Evolutionary conservation across 2,113 vertebrate species (phyloP).

Genomic region (Pachycephala philippinensis): DNA sequence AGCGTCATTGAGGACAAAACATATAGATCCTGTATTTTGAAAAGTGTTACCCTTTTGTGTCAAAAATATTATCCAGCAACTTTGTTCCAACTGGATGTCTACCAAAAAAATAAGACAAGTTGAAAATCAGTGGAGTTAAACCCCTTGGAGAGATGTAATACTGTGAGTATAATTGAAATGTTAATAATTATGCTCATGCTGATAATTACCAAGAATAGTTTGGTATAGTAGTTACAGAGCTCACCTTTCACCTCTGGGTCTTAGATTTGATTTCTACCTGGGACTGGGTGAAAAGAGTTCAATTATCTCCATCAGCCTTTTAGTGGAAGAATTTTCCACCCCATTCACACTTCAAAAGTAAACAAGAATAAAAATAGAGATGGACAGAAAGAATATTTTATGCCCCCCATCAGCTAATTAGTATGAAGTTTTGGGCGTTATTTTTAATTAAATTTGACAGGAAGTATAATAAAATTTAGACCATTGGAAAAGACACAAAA

Average conservation of each 20-base stretch:
- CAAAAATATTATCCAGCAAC: constrained; percentile 72
- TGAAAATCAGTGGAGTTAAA: constrained; percentile 75
- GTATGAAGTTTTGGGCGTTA: not conserved
- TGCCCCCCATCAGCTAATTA: not conserved
- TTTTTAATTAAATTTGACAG: not conserved
- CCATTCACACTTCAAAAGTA: constrained; percentile 44
- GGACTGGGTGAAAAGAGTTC: constrained; percentile 56
- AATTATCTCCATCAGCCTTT: constrained; percentile 47
- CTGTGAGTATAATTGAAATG: constrained; percentile 60
- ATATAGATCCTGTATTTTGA: constrained; percentile 64
- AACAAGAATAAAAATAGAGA: constrained; percentile 53
- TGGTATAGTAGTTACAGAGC: constrained; percentile 60
- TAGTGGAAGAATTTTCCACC: constrained; percentile 42
- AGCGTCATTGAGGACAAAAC: constrained; percentile 64
- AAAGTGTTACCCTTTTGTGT: constrained; percentile 68
- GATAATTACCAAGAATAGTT: constrained; percentile 72
- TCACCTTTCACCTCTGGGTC: constrained; percentile 66
- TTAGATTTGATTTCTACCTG: constrained; percentile 72
- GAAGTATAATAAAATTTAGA: not conserved
- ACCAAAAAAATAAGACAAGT: constrained; percentile 61
- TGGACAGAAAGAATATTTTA: constrained; percentile 20
- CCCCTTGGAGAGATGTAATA: constrained; percentile 68
- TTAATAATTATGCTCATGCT: constrained; percentile 70
- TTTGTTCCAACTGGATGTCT: constrained; percentile 74
- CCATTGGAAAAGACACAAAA: not conserved